Conservation (phyloP, 2,797 vertebrate genomes). For the Hemibagrus guttatus region DNA sequence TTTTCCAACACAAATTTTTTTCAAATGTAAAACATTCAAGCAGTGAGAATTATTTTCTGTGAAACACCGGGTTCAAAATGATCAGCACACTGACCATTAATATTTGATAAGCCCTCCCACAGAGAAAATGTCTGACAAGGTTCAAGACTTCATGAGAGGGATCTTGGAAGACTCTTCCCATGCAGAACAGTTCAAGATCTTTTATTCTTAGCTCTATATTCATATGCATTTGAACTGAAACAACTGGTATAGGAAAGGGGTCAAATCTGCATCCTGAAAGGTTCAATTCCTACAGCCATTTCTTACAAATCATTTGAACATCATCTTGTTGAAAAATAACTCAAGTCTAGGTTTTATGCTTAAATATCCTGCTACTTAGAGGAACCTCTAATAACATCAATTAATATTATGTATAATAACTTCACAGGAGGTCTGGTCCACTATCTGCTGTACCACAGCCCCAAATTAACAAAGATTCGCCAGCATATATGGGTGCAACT, state of each 20-base stretch:
- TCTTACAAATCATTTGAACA: neutral
- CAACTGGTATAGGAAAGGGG: neutral
- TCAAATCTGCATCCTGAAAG: neutral
- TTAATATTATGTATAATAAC: too few relatives aligned
- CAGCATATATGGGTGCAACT: neutral
- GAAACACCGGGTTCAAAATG: neutral
- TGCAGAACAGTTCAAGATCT: neutral
- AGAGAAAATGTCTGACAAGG: slow-evolving; percentile 15
- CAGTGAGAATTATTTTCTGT: neutral
- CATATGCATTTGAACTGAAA: too few relatives aligned
- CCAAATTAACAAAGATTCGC: neutral
- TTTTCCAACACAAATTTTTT: neutral
- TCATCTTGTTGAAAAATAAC: neutral
- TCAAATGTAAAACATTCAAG: neutral
- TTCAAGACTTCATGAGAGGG: neutral
- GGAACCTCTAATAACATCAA: neutral
- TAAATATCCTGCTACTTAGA: neutral
- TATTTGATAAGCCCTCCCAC: neutral
- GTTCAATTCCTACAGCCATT: neutral
- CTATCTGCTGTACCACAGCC: neutral
- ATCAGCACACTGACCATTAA: neutral
- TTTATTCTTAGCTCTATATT: neutral
- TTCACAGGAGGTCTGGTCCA: neutral
- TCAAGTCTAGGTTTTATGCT: neutral
- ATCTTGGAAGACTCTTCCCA: neutral